Percentiles rank a stretch among this genome's conserved stretches.
Conservation (phyloP, 1,140 invertebrate species). For the Conus betulinus region DNA sequence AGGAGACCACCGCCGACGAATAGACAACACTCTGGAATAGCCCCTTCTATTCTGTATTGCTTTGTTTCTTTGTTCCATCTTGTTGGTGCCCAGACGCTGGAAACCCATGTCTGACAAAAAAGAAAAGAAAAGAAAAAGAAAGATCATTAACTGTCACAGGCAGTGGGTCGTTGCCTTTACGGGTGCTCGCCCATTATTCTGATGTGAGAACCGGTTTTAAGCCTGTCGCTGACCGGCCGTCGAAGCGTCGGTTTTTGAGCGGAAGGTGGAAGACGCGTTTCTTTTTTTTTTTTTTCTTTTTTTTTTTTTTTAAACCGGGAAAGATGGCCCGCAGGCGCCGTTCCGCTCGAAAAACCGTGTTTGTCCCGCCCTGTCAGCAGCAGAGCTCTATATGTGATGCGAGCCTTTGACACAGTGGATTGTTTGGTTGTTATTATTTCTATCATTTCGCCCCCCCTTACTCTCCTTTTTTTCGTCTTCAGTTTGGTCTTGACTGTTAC, state of each 20-base stretch:
- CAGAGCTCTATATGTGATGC: not conserved
- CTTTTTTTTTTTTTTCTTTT: not conserved
- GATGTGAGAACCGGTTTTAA: not conserved
- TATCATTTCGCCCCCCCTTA: no score
- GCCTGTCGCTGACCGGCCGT: not conserved
- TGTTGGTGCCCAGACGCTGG: not conserved
- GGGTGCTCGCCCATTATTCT: not conserved
- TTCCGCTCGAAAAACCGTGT: not conserved
- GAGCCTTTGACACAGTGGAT: not conserved
- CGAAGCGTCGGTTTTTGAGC: not conserved
- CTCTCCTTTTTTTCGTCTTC: no score
- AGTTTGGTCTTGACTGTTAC: no score
- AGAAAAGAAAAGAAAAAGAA: no score
- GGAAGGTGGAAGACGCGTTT: not conserved
- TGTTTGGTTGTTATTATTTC: not conserved
- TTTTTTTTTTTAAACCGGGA: not conserved
- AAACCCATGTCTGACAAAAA: not conserved
- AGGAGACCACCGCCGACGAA: slow-evolving; percentile 9
- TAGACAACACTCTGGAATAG: not conserved
- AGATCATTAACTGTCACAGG: no score
- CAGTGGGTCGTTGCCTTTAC: no score
- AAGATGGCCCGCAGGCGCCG: not conserved
- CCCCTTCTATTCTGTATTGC: not conserved
- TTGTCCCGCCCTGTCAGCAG: not conserved
- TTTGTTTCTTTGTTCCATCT: not conserved